A percentile compares a stretch with the other conserved stretches of the same genome.
phyloP scores from a whole-genome alignment of 2,797 vertebrate species.

The Clarias platycephalus region DNA sequence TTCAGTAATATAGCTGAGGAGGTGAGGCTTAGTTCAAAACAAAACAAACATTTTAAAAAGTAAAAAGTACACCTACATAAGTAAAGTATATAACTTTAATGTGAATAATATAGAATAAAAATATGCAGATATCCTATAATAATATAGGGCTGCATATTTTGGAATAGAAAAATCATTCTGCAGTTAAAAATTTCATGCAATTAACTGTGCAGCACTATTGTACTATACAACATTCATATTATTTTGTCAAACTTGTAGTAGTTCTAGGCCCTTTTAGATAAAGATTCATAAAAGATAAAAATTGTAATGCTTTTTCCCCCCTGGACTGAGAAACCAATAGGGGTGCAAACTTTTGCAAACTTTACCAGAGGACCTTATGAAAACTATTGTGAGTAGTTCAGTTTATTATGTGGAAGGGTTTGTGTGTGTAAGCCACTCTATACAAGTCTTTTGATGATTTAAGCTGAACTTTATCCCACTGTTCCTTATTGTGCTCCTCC shows the following conservation, averaged over 20 bases:
- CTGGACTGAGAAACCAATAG: neutral
- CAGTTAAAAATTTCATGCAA: too few species aligned
- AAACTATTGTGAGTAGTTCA: neutral
- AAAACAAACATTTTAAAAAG: neutral
- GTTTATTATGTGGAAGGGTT: conserved; percentile 11
- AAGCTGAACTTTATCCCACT: conserved; percentile 52
- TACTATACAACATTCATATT: neutral
- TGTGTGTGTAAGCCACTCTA: conserved; percentile 21
- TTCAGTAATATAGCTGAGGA: neutral
- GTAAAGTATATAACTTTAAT: neutral
- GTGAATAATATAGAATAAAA: neutral
- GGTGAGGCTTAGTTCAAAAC: neutral
- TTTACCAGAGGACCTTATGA: neutral
- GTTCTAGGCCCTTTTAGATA: neutral
- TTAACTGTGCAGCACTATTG: too few species aligned
- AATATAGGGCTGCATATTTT: too few species aligned
- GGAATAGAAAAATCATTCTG: too few species aligned
- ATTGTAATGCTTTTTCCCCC: neutral
- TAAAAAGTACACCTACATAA: neutral
- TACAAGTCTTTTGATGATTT: conserved; percentile 13
- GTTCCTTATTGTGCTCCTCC: conserved; percentile 33
- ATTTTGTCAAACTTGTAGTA: neutral
- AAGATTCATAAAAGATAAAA: neutral
- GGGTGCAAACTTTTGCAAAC: neutral
- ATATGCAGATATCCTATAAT: neutral